Percentiles rank a stretch among this genome's conserved stretches.
Evolutionary conservation across 2,888 invertebrate species (phyloP).

Genomic region (Drosophila pseudotakahashii): DNA sequence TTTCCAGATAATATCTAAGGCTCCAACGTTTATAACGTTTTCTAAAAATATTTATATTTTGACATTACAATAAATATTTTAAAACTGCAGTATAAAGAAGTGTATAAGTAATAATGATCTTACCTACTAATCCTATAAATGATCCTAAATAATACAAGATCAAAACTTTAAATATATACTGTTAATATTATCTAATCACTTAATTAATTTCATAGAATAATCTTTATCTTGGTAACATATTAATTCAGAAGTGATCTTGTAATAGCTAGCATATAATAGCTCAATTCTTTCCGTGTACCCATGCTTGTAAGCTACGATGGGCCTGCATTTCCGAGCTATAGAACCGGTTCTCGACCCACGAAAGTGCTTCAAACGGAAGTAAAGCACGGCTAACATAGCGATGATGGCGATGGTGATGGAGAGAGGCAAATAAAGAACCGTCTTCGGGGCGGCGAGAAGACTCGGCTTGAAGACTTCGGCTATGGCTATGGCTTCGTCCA

Average conservation of each 20-base stretch:
- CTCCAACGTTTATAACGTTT: no score
- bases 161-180: not conserved
- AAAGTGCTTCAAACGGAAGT: conserved; percentile 75
- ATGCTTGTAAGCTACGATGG: conserved; percentile 21
- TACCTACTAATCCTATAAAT: no score
- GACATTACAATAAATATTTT: no score
- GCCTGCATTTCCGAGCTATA: conserved; percentile 59
- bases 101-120: not conserved
- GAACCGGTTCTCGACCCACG: conserved; percentile 70
- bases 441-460: conserved; percentile 49
- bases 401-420: conserved; percentile 21
- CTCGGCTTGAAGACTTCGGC: conserved; percentile 23
- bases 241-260: not conserved
- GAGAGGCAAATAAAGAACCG: conserved; percentile 38
- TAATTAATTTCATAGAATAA: not conserved
- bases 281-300: not conserved
- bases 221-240: not conserved
- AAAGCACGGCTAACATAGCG: conserved; percentile 35
- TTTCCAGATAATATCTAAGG: not conserved
- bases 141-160: not conserved
- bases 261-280: not conserved
- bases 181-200: no score
- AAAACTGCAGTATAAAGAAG: no score
- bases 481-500: conserved; percentile 33
- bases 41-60: no score